These are phyloP conservation scores for Colius striatus DNA, from an alignment of 2,113 vertebrate genomes.

Conservation along the genomic window DNA sequence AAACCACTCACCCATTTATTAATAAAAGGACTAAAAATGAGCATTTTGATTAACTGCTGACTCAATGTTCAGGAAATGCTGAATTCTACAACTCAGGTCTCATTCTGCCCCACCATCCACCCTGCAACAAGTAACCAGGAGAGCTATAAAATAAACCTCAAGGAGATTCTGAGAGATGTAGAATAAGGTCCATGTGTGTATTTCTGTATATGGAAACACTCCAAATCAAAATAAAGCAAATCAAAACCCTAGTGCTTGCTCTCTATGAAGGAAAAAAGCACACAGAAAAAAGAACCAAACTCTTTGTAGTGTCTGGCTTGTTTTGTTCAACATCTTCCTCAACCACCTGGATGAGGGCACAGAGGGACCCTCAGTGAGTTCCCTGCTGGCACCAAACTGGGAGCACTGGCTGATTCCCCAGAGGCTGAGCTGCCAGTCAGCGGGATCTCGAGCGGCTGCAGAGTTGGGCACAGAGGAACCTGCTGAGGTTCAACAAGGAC, in stretches of 20 bases:
- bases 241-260: background rate
- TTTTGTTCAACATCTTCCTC: too few relatives aligned
- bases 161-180: background rate
- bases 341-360: too few relatives aligned
- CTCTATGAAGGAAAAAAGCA: background rate
- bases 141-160: background rate
- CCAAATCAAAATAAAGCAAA: background rate
- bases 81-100: background rate
- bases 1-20: background rate
- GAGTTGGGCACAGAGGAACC: too few relatives aligned
- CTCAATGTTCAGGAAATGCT: background rate
- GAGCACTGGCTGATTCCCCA: too few relatives aligned
- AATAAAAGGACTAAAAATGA: background rate
- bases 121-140: background rate
- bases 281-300: fast-evolving
- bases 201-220: background rate
- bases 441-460: too few relatives aligned
- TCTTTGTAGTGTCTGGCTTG: background rate
- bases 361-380: too few relatives aligned
- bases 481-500: too few relatives aligned
- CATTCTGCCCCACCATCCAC: background rate
- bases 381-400: too few relatives aligned
- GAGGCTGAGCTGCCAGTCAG: too few relatives aligned
- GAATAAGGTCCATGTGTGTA: background rate
- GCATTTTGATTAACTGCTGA: background rate